Evolutionary conservation across 2,797 vertebrate species (phyloP).

Genomic region (Hafferia zeledoni): DNA sequence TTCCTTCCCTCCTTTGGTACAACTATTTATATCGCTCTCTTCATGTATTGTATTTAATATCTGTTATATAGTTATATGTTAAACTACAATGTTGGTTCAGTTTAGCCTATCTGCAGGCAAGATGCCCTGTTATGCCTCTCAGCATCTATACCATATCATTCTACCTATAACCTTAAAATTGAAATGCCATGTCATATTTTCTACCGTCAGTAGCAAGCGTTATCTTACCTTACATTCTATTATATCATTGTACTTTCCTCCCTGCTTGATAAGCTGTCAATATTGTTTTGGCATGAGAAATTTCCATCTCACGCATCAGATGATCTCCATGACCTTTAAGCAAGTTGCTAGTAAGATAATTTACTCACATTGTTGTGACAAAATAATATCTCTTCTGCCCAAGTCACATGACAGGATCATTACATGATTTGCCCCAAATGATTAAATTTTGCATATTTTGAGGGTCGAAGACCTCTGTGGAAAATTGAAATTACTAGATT

Average conservation of each 20-base stretch:
- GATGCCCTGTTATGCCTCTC: background rate
- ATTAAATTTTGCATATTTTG: conserved; percentile 55
- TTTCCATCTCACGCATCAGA: conserved; percentile 76
- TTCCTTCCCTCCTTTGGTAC: background rate
- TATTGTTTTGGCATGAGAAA: conserved; percentile 69
- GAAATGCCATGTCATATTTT: conserved; percentile 58
- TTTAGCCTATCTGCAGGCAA: background rate
- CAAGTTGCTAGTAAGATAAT: conserved; percentile 74
- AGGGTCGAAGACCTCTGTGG: background rate
- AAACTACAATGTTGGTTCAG: background rate
- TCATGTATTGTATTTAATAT: background rate
- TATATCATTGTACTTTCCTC: conserved; percentile 52
- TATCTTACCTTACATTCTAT: conserved; percentile 74
- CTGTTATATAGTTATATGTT: background rate
- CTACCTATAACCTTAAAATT: conserved; percentile 57
- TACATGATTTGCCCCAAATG: conserved; percentile 66
- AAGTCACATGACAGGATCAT: conserved; percentile 61
- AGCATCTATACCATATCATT: conserved; percentile 45
- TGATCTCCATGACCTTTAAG: conserved; percentile 81
- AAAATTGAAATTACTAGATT: background rate
- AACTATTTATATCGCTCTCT: background rate
- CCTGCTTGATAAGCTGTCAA: conserved; percentile 70
- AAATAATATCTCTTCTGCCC: conserved; percentile 73
- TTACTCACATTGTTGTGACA: conserved; percentile 74
- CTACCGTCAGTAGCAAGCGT: conserved; percentile 42